Base-by-base conservation (phyloP, 1,140 invertebrate species). In the Drosophila sp. region DNA sequence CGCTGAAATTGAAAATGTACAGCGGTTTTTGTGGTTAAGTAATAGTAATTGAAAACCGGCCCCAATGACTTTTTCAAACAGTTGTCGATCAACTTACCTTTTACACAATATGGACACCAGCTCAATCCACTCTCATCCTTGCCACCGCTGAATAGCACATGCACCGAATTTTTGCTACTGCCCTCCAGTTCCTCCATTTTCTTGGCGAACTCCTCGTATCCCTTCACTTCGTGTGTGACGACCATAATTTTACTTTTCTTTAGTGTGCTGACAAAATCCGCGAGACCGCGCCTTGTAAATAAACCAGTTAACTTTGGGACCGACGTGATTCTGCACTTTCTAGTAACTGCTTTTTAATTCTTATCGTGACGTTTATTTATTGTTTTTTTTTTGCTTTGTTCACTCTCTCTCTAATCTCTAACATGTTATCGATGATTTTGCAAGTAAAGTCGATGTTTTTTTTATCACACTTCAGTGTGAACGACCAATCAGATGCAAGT, bases 41-140 rank as follows among this genome's bases (percentile, higher is more conserved):
- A 72, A 70, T 41, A 38, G 50, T 44, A 72, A 70, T 50, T 66
- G 30, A 27, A 44, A 58, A 54, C n/a, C 8, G 32, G 1, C 17
- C 4, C 4, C 29, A 30, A 57, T 17, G 29, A n/a, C 17, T n/a
- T 17, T 17, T 27, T 60, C 44, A 17, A 65, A 60, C 62, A 65
- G 29, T 60, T 72, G 35, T 38, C 11, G 4, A 62, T 50, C 25
- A 33, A 44, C 10, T 3, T 33, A 95, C 94, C 95, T 93, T 93
- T 93, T 29, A 95, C 94, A 89, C 96, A 96, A 87, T 96, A 96
- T 1, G 94, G 93, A 79, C 96, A 96, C 96, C 96, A 96, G 60
- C 91, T 96, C 57, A 93, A 76, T 4, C 95, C 95, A 76, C 93
- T 92, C n/a, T 93, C 90, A 40, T 94, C 81, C 89, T 96, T 96